Base-by-base conservation (phyloP, 1,140 invertebrate species). In the Calephelis nemesis region DNA sequence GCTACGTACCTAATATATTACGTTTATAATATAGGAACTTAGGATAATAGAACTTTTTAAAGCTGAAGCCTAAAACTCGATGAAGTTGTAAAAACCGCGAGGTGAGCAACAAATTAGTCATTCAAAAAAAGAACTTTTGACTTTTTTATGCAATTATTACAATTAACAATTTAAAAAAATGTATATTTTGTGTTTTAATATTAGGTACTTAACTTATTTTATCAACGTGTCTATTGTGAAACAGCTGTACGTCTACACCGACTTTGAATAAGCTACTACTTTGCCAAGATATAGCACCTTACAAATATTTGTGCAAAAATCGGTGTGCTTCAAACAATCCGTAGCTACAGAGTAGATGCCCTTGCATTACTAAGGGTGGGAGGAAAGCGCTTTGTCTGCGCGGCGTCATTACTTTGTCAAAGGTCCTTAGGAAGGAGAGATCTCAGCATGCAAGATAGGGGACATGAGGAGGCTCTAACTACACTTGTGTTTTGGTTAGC, bases 401-500 rank as follows among this genome's bases (percentile, higher is more conserved):
- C 75, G 45, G 45, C 79, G 75, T 81, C 81, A 81, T 79, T 81
- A 83, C 81, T 83, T 83, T 81, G 79, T 81, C 81, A 83, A 78
- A 83, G 77, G 81, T 79, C 75, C 78, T 79, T 71, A 52, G 71
- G 62, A 63, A 74, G 70, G 65, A 66, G 74, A 68, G 73, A 74
- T 73, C 52, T 58, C 19, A 58, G 52, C 52, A 39, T 58, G 52
- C 15, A 15, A 58, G 63, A n/a, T 49, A 64, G 19, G 47, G 63
- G 19, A 48, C 47, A n/a, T 64, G 39, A 49, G 63, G 47, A 30
- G 63, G 63, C 10, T 39, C 52, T 58, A 58, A 58, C 52, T 39
- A 58, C 12, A 58, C 63, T 64, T 47, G 19, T n/a, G 47, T 64
- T 64, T 64, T 49, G 63, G 63, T 64, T 64, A 47, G 52, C 52